Conservation (phyloP, 2,113 vertebrate genomes). For the Phainopepla nitens region DNA sequence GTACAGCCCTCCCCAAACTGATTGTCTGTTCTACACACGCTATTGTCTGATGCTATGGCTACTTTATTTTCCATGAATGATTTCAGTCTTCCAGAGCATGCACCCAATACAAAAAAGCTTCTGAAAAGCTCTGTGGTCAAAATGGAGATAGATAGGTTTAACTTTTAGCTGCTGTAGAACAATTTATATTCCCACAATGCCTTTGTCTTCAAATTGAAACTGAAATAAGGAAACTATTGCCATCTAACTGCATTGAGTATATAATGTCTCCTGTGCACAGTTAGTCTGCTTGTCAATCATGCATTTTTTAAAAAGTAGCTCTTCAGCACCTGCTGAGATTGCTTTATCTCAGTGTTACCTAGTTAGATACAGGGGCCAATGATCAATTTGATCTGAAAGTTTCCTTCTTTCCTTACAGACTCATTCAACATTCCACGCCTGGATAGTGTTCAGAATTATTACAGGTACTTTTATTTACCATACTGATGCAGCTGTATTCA, state of each 20-base stretch:
- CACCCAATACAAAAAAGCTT: background rate
- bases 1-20: background rate
- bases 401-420: constrained; percentile 74
- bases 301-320: background rate
- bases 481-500: background rate
- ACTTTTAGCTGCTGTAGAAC: background rate
- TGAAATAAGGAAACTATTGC: background rate
- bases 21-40: background rate
- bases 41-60: background rate
- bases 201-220: background rate
- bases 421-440: constrained; percentile 89
- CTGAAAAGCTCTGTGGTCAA: background rate
- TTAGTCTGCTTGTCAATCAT: background rate
- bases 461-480: constrained; percentile 79
- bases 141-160: background rate
- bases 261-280: background rate
- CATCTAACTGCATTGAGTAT: background rate
- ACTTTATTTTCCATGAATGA: background rate
- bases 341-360: background rate
- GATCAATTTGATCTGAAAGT: background rate
- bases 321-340: background rate
- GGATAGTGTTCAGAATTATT: constrained; percentile 90
- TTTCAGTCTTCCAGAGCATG: background rate
- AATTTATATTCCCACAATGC: background rate
- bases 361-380: background rate